Base-by-base conservation (phyloP, 1,140 invertebrate species). In the Sminthurides bifidus region DNA sequence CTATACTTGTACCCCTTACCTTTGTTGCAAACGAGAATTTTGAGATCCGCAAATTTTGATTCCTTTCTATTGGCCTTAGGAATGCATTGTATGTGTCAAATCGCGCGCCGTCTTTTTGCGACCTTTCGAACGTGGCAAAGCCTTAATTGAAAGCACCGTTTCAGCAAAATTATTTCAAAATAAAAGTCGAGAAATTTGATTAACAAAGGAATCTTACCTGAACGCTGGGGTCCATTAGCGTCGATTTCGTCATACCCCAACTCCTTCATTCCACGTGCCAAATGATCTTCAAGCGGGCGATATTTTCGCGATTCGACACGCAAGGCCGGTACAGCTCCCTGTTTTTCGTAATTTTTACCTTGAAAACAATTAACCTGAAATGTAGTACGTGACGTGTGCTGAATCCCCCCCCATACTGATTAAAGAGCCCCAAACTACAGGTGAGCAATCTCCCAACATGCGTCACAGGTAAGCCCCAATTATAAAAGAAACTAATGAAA, bases 221-320 rank as follows among this genome's bases (percentile, higher is more conserved):
- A 31, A 38, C 24, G 41, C 43, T 65, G 68, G 10, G 65, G 68
- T 14, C 72, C 75, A 62, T 78, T 78, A 24, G 75, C 60, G 61
- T 80, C 78, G 2, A 72, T 72, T 35, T 71, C 67, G 8, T 76
- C 74, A 3, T 76, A 77, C 3, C 76, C 76, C 14, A 49, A 17
- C 58, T 79, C 71, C 30, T 65, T 41, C 0, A 72, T 76, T 23
- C 76, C 76, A 49, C 74, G 68, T 27, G 77, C 68, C 59, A 77
- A 78, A 3, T 73, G 70, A 1, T 68, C 56, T 0, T 66, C 51
- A 14, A 74, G 37, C 8, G 40, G 54, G n/a, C n/a, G 19, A 49
- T 35, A 57, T 4, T 46, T n/a, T 31, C 51, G 17, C 12, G 14
- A 15, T 52, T 63, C 58, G 0, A 63, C 55, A 14, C 54, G 46